Percentiles rank a stretch among this genome's conserved stretches.
phyloP scores from a whole-genome alignment of 2,113 vertebrate genomes.

The Vimba vimba region DNA sequence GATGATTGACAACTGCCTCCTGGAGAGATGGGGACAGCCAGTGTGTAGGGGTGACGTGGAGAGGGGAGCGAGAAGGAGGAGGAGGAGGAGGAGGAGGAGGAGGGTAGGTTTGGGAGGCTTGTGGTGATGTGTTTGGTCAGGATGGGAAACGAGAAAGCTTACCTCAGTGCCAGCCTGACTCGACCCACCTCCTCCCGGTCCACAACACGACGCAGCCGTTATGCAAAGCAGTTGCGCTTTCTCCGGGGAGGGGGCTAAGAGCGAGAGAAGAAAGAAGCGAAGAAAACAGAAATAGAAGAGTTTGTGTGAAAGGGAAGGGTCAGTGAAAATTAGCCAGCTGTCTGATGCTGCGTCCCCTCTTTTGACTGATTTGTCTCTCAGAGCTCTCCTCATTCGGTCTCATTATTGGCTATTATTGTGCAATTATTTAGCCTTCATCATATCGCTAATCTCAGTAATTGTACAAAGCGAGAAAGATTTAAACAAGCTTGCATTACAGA shows the following conservation, averaged over 20 bases:
- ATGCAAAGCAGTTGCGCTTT: conserved; percentile 73
- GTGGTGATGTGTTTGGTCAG: conserved; percentile 47
- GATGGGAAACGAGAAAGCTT: conserved; percentile 59
- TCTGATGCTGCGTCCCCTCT: conserved; percentile 28
- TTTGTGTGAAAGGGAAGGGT: conserved; percentile 40
- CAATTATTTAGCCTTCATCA: conserved; percentile 28
- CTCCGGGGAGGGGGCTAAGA: conserved; percentile 57
- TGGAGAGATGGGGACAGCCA: conserved; percentile 85
- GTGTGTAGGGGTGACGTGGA: conserved; percentile 47
- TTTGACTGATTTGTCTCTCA: conserved; percentile 20
- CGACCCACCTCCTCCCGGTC: conserved; percentile 49
- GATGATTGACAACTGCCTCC: conserved; percentile 99
- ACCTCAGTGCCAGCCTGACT: conserved; percentile 44
- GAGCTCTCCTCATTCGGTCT: not conserved
- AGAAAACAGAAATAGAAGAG: conserved; percentile 44
- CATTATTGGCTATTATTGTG: conserved; percentile 38
- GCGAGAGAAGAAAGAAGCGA: conserved; percentile 38
- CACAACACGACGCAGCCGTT: conserved; percentile 58
- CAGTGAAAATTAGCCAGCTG: conserved; percentile 34
- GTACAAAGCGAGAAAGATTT: conserved; percentile 17
- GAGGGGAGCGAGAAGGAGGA: conserved; percentile 26
- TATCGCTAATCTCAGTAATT: conserved; percentile 25
- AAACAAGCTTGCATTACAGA: conserved; percentile 31
- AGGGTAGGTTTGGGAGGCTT: conserved; percentile 1
- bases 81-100: conserved; percentile 52